phyloP scores from a whole-genome alignment of 2,888 invertebrate species.

The Homarus gammarus region DNA sequence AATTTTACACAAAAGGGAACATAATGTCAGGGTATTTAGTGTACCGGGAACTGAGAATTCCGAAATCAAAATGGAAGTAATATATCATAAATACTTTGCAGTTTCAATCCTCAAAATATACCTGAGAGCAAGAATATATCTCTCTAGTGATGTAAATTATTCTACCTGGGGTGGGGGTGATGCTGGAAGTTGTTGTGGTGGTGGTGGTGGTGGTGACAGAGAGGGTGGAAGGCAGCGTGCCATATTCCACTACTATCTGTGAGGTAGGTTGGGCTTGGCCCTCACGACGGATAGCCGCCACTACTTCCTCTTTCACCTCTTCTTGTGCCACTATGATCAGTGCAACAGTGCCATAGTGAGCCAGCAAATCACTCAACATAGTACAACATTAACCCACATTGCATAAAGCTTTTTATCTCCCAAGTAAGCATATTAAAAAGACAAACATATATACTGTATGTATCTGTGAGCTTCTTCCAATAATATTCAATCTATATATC shows the following conservation, averaged over 20 bases:
- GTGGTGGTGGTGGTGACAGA: slow-evolving; percentile 35
- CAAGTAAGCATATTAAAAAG: neutral
- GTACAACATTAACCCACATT: slow-evolving; percentile 8
- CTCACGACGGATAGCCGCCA: slow-evolving; percentile 61
- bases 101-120: slow-evolving; percentile 16
- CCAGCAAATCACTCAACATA: slow-evolving; percentile 18
- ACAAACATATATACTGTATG: neutral
- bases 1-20: neutral
- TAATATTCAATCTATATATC: neutral
- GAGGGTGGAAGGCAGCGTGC: slow-evolving; percentile 30
- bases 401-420: neutral
- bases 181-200: slow-evolving; percentile 48
- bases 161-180: slow-evolving; percentile 67
- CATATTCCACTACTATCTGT: slow-evolving; percentile 66
- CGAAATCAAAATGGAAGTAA: neutral
- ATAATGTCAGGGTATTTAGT: neutral
- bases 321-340: slow-evolving; percentile 62
- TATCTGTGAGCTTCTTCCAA: neutral
- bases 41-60: neutral
- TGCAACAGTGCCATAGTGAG: slow-evolving; percentile 55
- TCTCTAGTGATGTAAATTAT: slow-evolving; percentile 16
- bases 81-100: neutral
- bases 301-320: slow-evolving; percentile 59
- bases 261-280: slow-evolving; percentile 57
- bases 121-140: slow-evolving; percentile 1